phyloP scores from a whole-genome alignment of 2,113 vertebrate species.

The Lipophrys pholis region DNA sequence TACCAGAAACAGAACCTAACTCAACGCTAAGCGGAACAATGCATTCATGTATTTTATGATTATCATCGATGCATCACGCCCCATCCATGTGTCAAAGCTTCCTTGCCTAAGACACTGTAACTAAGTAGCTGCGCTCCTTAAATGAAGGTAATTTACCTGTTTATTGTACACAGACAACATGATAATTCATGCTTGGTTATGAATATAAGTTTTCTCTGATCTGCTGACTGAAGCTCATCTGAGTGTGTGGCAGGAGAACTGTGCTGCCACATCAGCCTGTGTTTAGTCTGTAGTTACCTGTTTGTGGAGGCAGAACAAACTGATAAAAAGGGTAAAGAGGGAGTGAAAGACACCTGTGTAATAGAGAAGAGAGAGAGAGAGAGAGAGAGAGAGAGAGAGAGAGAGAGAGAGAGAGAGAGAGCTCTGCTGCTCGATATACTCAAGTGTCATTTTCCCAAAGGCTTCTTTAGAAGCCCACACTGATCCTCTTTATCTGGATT shows the following conservation, averaged over 20 bases:
- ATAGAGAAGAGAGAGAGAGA: slow-evolving; percentile 41
- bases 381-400: not conserved
- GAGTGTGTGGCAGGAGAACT: not conserved
- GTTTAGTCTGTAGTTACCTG: slow-evolving; percentile 15
- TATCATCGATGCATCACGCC: too few species aligned
- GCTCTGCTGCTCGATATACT: slow-evolving; percentile 54
- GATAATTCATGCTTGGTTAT: too few species aligned
- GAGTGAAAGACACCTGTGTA: slow-evolving; percentile 25
- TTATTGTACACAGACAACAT: too few species aligned
- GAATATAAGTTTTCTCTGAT: too few species aligned
- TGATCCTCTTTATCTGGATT: slow-evolving; percentile 56
- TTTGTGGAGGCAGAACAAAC: slow-evolving; percentile 13
- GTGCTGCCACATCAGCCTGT: slow-evolving; percentile 6
- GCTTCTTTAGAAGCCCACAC: slow-evolving; percentile 66
- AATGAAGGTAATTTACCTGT: too few species aligned
- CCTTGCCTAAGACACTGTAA: too few species aligned
- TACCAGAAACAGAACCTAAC: too few species aligned
- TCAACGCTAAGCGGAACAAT: too few species aligned
- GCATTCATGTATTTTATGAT: too few species aligned
- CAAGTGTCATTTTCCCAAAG: slow-evolving; percentile 68
- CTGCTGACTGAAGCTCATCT: not conserved
- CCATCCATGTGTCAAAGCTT: too few species aligned
- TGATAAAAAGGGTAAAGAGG: slow-evolving; percentile 2
- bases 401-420: not conserved
- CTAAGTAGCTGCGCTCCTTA: too few species aligned